These are phyloP conservation scores for Camponotus vicinus DNA, from an alignment of 1,140 invertebrate species.

Conservation along the genomic window DNA sequence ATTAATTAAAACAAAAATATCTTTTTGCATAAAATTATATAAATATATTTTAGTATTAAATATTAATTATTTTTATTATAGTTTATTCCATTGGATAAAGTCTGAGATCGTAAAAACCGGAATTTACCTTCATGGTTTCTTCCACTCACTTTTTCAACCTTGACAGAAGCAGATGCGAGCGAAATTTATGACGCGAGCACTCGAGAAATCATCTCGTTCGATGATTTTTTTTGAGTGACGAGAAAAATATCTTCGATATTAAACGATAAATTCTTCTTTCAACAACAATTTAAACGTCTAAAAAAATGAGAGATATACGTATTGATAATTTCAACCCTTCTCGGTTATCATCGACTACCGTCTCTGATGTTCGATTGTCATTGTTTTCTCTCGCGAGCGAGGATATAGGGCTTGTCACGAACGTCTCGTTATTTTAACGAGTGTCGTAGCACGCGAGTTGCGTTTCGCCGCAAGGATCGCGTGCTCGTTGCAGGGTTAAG, in stretches of 20 bases:
- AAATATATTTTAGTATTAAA: no score
- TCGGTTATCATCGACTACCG: not conserved
- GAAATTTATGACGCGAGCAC: constrained; percentile 37
- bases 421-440: constrained; percentile 58
- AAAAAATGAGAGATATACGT: not conserved
- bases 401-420: constrained; percentile 32
- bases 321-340: constrained; percentile 2
- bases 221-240: not conserved
- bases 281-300: not conserved
- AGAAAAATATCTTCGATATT: not conserved
- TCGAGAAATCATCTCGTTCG: not conserved
- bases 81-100: no score
- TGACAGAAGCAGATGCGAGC: constrained; percentile 14
- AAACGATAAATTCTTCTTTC: not conserved
- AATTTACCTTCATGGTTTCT: no score
- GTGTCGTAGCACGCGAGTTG: constrained; percentile 33
- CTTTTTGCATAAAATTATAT: no score
- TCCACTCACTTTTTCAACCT: no score
- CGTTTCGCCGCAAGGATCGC: constrained; percentile 38
- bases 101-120: no score
- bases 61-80: no score
- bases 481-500: constrained; percentile 34
- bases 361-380: constrained; percentile 3
- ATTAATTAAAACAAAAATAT: no score
- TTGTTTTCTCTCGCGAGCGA: not conserved